phyloP scores from a whole-genome alignment of 2,113 vertebrate genomes.

The Protobothrops flavoviridis region DNA sequence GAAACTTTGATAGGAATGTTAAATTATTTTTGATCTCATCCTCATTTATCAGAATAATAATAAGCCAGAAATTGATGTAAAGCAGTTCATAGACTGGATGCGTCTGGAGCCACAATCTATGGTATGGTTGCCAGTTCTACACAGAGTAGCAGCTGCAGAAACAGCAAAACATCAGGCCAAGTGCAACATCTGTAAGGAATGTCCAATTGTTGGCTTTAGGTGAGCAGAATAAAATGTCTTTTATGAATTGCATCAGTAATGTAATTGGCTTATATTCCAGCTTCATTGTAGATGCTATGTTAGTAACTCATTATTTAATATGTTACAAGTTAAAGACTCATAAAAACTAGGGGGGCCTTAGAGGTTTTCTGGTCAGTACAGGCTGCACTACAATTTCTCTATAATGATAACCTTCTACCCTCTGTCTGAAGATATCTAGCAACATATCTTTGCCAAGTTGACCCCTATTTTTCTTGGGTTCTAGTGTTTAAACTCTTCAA shows the following conservation, averaged over 20 bases:
- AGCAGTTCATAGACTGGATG: slow-evolving; percentile 97
- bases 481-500: background rate
- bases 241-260: background rate
- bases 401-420: background rate
- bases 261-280: background rate
- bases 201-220: slow-evolving; percentile 97
- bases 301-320: background rate
- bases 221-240: slow-evolving; percentile 54
- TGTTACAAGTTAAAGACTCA: background rate
- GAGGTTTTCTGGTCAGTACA: background rate
- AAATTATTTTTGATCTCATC: background rate
- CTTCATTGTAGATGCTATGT: background rate
- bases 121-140: slow-evolving; percentile 96
- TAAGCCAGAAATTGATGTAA: slow-evolving; percentile 90
- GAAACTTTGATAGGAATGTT: background rate
- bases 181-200: slow-evolving; percentile 99
- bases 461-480: background rate
- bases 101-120: slow-evolving; percentile 94
- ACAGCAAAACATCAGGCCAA: slow-evolving; percentile 98
- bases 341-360: background rate
- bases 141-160: slow-evolving; percentile 93
- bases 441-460: background rate
- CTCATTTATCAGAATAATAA: slow-evolving; percentile 82
- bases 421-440: background rate
- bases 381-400: background rate